phyloP scores from a whole-genome alignment of 2,888 invertebrate genomes.

The Pediacus dermestoides region DNA sequence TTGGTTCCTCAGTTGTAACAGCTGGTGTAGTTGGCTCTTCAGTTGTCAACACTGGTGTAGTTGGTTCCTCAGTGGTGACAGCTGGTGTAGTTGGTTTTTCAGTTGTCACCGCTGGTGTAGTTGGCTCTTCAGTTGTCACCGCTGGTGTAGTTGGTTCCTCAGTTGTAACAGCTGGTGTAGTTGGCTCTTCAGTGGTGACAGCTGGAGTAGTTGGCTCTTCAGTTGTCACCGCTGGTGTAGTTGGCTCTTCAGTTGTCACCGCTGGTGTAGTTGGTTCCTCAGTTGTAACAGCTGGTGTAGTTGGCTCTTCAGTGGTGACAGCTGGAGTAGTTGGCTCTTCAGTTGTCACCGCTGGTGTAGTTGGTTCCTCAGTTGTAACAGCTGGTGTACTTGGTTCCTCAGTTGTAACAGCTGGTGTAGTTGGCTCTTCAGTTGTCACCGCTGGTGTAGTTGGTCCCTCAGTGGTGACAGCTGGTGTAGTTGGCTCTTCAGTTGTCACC shows the following conservation, averaged over 20 bases:
- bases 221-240: slow-evolving; percentile 6
- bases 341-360: slow-evolving; percentile 16
- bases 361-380: slow-evolving; percentile 1
- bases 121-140: slow-evolving; percentile 26
- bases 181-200: slow-evolving; percentile 16
- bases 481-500: slow-evolving; percentile 16
- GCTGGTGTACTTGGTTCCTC: slow-evolving; percentile 6
- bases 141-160: slow-evolving; percentile 43
- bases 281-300: slow-evolving; percentile 30
- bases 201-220: not conserved
- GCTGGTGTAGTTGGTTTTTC: slow-evolving; percentile 7
- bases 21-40: not conserved
- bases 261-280: slow-evolving; percentile 11
- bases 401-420: slow-evolving; percentile 2
- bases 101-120: slow-evolving; percentile 1
- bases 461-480: slow-evolving; percentile 1
- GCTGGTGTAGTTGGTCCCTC: slow-evolving; percentile 43
- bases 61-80: not conserved
- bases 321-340: not conserved
- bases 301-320: slow-evolving; percentile 37
- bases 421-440: slow-evolving; percentile 26
- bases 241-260: slow-evolving; percentile 6
- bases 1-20: slow-evolving; percentile 37
- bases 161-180: slow-evolving; percentile 1
- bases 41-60: slow-evolving; percentile 16